Base-by-base conservation (phyloP, 2,888 invertebrate genomes). In the Lycocerus yunnanus region DNA sequence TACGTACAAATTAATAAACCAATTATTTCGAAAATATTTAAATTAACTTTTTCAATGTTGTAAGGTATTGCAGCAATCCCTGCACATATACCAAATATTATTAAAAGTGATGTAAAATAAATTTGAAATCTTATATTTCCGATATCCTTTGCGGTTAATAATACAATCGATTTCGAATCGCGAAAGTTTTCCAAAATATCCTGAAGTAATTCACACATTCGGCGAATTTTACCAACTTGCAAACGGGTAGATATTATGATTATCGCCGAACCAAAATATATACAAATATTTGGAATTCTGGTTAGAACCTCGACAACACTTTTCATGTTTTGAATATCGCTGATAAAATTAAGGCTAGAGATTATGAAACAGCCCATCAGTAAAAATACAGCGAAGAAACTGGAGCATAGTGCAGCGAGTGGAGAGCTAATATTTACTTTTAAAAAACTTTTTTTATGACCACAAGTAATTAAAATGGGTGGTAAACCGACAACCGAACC, bases 11-110 rank as follows among this genome's bases (percentile, higher is more conserved):
- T 3, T 0, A 27, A 0, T 4, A 27, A 13, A 13, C 27, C 27
- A 13, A 13, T 13, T 13, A 4, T 4, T 13, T 27, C 27, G 1
- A 27, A 4, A 3, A 13, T 13, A 27, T 4, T 27, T 4, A 27
- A 13, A 27, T 13, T 0, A 4, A 13, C 0, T 2, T 3, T 13
- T 13, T 27, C 27, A 27, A 27, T 20, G 6, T 20, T 4, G 4
- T 13, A 4, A 1, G 3, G 0, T 4, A 13, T 0, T 27, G 13
- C 13, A 0, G 10, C 4, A 27, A 0, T 13, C 13, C 13, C 1
- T 13, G 3, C 13, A 27, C 0, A 27, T 0, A 13, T 3, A 13
- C 4, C 0, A 27, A 1, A 13, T 3, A 13, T 13, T 4, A 27
- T 10, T 4, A 13, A 27, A 13, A 27, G 13, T 13, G 13, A 5